A percentile compares a stretch with the other conserved stretches of the same genome.
Evolutionary conservation across 2,888 invertebrate genomes (phyloP).

Genomic region (Chloroclysta siterata): DNA sequence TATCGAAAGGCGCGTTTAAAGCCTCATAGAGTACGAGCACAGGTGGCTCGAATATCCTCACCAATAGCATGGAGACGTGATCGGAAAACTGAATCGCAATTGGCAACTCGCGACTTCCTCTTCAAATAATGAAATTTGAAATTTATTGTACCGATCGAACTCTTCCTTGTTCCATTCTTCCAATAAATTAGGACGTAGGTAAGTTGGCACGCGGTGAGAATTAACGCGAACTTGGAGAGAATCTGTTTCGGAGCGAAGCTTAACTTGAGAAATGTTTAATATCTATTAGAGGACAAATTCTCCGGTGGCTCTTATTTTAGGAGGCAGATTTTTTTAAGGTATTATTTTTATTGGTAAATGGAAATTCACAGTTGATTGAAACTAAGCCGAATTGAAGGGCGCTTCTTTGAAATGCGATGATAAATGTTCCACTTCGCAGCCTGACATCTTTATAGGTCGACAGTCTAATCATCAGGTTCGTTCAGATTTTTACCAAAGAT

Average conservation of each 20-base stretch:
- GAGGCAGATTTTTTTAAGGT: conserved; percentile 7
- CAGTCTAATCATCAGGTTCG: too few relatives aligned
- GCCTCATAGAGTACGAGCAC: conserved; percentile 81
- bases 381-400: background rate
- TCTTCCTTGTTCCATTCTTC: conserved; percentile 64
- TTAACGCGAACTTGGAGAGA: conserved; percentile 54
- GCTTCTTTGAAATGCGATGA: background rate
- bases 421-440: too few relatives aligned
- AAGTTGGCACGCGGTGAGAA: conserved; percentile 59
- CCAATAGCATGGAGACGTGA: conserved; percentile 82
- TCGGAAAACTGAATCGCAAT: conserved; percentile 78
- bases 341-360: conserved; percentile 2
- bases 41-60: conserved; percentile 81
- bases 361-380: background rate
- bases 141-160: conserved; percentile 78
- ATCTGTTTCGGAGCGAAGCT: conserved; percentile 54
- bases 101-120: conserved; percentile 79
- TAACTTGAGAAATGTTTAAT: conserved; percentile 52
- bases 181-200: conserved; percentile 70
- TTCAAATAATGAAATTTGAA: conserved; percentile 83
- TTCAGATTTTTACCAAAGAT: too few relatives aligned
- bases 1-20: conserved; percentile 81
- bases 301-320: conserved; percentile 31
- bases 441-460: too few relatives aligned
- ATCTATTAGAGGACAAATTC: conserved; percentile 46